Evolutionary conservation across 2,888 invertebrate genomes (phyloP).

Genomic region (Molorchus minor): DNA sequence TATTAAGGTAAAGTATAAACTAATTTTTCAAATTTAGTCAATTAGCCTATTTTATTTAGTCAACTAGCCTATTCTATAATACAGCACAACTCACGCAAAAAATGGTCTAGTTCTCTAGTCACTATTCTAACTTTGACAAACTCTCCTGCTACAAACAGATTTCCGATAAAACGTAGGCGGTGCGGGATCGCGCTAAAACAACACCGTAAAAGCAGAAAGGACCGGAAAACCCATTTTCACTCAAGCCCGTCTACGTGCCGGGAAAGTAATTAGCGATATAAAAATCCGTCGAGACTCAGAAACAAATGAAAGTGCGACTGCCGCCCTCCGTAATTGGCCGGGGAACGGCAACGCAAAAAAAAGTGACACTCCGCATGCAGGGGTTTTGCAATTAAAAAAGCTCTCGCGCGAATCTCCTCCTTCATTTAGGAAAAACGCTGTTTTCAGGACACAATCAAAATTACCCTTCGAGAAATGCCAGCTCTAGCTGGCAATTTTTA

Average conservation of each 20-base stretch:
- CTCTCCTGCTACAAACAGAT: constrained; percentile 12
- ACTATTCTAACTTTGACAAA: no score
- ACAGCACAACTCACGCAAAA: no score
- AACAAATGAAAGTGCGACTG: constrained; percentile 61
- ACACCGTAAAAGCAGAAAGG: constrained; percentile 16
- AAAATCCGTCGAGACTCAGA: constrained; percentile 63
- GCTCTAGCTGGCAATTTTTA: constrained; percentile 59
- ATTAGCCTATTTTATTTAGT: no score
- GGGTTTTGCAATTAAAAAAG: constrained; percentile 58
- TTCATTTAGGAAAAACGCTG: constrained; percentile 44
- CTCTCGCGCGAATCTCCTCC: constrained; percentile 39
- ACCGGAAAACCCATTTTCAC: constrained; percentile 39
- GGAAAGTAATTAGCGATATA: constrained; percentile 64
- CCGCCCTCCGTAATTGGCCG: constrained; percentile 53
- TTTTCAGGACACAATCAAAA: constrained; percentile 57
- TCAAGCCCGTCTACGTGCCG: constrained; percentile 55
- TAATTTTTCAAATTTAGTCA: no score
- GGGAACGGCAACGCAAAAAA: constrained; percentile 50
- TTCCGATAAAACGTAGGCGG: constrained; percentile 2
- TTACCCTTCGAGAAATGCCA: constrained; percentile 58
- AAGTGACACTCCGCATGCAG: constrained; percentile 60
- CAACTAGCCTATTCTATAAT: no score
- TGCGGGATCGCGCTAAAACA: constrained; percentile 8
- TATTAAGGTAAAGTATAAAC: no score
- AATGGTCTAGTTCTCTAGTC: no score